Evolutionary conservation across 2,797 vertebrate genomes (phyloP).

Genomic region (Neosalanx taihuensis): DNA sequence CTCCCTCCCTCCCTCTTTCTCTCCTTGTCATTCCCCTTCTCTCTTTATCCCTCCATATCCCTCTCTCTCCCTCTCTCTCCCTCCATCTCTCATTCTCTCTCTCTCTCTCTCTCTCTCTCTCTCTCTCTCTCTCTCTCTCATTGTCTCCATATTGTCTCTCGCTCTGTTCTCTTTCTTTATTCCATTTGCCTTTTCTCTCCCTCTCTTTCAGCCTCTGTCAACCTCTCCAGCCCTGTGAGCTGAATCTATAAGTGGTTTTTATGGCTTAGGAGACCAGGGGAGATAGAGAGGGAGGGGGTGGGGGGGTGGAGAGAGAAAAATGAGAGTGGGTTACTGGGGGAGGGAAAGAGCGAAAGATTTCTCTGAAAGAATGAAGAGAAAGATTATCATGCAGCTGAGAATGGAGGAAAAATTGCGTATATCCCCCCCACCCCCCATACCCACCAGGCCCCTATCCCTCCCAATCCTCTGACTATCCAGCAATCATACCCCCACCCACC

Average conservation of each 20-base stretch:
- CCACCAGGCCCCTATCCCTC: background rate
- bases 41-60: background rate
- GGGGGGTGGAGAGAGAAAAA: background rate
- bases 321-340: background rate
- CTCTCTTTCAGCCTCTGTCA: background rate
- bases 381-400: background rate
- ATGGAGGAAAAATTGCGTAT: background rate
- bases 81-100: background rate
- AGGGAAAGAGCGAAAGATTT: background rate
- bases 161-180: background rate
- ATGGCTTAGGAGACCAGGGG: background rate
- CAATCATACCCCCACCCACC: too few relatives aligned
- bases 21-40: background rate
- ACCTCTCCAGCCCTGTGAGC: conserved; percentile 26
- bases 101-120: background rate
- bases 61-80: background rate
- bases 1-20: background rate
- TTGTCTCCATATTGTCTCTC: background rate
- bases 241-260: conserved; percentile 51
- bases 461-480: too few relatives aligned
- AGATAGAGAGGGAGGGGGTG: conserved; percentile 1
- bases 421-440: background rate
- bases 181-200: background rate
- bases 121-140: background rate
- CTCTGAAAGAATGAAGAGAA: background rate